phyloP scores from a whole-genome alignment of 1,140 invertebrate genomes.

The Armadillidium nasatum region DNA sequence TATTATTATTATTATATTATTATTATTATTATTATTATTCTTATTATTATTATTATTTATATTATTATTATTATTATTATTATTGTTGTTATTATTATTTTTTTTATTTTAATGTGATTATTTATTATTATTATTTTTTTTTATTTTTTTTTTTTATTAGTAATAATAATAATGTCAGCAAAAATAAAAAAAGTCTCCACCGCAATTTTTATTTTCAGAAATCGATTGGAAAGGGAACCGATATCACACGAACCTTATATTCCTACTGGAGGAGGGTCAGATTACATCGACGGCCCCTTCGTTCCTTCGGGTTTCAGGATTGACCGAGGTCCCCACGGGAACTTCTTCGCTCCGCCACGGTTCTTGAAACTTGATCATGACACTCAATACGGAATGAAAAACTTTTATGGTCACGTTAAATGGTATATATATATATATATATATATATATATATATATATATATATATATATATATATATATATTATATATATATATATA shows the following conservation, averaged over 20 bases:
- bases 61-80: no score
- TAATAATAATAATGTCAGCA: no score
- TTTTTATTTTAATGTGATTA: no score
- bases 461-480: no score
- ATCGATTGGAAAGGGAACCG: conserved; percentile 71
- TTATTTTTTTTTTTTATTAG: no score
- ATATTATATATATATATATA: no score
- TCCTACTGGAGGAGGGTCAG: conserved; percentile 76
- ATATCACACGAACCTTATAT: conserved; percentile 73
- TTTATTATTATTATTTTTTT: no score
- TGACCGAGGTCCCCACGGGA: conserved; percentile 74
- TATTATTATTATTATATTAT: no score
- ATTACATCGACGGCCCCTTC: conserved; percentile 67
- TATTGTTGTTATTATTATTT: no score
- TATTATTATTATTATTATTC: no score
- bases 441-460: no score
- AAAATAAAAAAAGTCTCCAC: background rate
- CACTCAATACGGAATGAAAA: conserved; percentile 78
- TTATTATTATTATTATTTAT: no score
- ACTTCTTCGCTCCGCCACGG: conserved; percentile 58
- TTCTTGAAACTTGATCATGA: conserved; percentile 81
- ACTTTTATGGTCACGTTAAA: conserved; percentile 76
- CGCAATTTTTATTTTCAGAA: conserved; percentile 49
- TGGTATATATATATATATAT: conserved; percentile 61
- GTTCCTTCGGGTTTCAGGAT: conserved; percentile 87